phyloP scores from a whole-genome alignment of 2,888 invertebrate genomes.

The Athripsodes cinereus region DNA sequence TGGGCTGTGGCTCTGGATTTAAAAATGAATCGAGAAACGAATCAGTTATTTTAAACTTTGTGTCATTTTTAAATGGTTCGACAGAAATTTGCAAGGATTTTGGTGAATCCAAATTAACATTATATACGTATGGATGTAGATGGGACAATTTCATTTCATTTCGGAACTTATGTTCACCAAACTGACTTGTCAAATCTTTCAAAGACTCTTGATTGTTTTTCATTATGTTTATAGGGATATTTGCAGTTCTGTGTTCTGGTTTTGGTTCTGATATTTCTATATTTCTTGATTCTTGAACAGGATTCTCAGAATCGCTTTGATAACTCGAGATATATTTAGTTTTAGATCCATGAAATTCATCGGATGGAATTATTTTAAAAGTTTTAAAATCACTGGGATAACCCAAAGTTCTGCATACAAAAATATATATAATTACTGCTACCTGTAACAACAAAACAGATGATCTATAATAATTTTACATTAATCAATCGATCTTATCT shows the following conservation, averaged over 20 bases:
- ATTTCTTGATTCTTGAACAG: neutral
- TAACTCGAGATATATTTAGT: neutral
- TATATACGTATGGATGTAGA: neutral
- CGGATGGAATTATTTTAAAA: neutral
- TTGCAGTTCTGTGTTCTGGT: neutral
- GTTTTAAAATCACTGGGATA: neutral
- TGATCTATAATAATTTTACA: too few relatives aligned
- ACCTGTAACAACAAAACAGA: too few relatives aligned
- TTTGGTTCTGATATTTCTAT: neutral
- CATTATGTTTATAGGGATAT: neutral
- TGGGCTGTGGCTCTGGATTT: constrained; percentile 3
- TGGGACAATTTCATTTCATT: neutral
- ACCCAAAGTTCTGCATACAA: too few relatives aligned
- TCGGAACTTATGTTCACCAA: too few relatives aligned
- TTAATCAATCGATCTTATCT: too few relatives aligned
- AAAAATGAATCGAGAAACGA: constrained; percentile 17
- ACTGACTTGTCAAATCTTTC: neutral
- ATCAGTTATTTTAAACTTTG: constrained; percentile 21
- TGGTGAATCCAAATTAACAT: neutral
- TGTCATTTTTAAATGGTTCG: constrained; percentile 14
- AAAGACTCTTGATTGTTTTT: neutral
- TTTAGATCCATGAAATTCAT: neutral
- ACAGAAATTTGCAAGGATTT: constrained; percentile 22
- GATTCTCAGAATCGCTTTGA: neutral
- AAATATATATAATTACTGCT: too few relatives aligned